phyloP scores from a whole-genome alignment of 2,113 vertebrate species.

The Galbula dea region DNA sequence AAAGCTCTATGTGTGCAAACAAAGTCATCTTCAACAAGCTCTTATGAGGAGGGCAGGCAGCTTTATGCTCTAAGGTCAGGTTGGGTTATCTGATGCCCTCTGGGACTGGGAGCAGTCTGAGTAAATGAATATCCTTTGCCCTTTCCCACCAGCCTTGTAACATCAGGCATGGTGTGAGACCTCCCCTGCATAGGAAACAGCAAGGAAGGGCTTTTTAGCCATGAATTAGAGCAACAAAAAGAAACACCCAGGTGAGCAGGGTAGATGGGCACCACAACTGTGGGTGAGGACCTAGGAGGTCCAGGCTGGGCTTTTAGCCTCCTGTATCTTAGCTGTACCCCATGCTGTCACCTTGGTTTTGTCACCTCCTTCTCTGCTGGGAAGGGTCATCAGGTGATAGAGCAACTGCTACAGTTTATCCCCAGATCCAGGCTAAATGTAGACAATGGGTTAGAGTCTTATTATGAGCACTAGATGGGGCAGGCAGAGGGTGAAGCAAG shows the following conservation, averaged over 20 bases:
- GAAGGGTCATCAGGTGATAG: too few species aligned
- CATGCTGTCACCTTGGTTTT: neutral
- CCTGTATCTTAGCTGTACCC: neutral
- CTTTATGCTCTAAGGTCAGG: neutral
- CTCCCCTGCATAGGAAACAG: neutral
- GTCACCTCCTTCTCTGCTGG: too few species aligned
- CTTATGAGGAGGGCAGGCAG: neutral
- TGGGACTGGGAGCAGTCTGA: neutral
- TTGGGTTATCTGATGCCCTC: neutral
- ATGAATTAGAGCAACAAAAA: neutral
- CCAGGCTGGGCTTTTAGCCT: neutral
- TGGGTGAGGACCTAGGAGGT: neutral
- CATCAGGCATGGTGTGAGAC: fast-evolving
- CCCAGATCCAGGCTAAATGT: too few species aligned
- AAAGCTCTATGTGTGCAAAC: neutral
- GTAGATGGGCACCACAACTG: neutral
- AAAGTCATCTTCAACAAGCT: neutral
- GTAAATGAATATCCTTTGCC: neutral
- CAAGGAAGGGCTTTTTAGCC: neutral
- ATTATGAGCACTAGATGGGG: neutral
- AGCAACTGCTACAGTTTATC: too few species aligned
- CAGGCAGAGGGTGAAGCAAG: neutral
- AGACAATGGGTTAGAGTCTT: neutral
- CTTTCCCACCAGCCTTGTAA: neutral
- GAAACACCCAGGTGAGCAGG: neutral